Evolutionary conservation across 2,113 vertebrate species (phyloP).

Genomic region (Benitochromis conjunctus): DNA sequence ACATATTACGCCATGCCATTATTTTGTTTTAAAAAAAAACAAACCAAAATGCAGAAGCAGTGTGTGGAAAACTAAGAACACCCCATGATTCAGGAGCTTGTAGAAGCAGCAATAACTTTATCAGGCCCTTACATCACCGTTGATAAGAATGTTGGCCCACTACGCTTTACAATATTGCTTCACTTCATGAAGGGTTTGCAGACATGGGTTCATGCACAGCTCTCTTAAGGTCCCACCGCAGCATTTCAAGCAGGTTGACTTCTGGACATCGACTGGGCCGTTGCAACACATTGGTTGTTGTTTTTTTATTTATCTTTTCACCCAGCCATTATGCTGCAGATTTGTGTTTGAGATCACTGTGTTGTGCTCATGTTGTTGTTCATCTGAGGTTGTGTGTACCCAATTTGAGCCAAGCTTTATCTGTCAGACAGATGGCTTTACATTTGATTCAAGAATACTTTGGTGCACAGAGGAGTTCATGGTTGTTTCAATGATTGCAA

Average conservation of each 20-base stretch:
- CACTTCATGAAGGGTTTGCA: rapidly evolving
- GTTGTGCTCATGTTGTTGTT: background rate
- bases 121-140: background rate
- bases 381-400: rapidly evolving
- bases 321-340: background rate
- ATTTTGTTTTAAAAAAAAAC: background rate
- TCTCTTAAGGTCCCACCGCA: rapidly evolving
- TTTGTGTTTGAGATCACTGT: background rate
- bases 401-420: background rate
- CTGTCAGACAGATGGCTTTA: background rate
- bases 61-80: background rate
- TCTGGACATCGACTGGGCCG: background rate
- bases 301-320: background rate
- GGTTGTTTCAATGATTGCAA: background rate
- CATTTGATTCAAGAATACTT: background rate
- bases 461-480: background rate
- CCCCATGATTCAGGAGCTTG: background rate
- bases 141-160: background rate
- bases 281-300: background rate
- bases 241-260: background rate
- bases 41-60: background rate
- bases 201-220: background rate
- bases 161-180: background rate
- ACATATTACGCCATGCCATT: background rate
- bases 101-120: background rate